Base-by-base conservation (phyloP, 2,113 vertebrate species). In the Phainopepla nitens region DNA sequence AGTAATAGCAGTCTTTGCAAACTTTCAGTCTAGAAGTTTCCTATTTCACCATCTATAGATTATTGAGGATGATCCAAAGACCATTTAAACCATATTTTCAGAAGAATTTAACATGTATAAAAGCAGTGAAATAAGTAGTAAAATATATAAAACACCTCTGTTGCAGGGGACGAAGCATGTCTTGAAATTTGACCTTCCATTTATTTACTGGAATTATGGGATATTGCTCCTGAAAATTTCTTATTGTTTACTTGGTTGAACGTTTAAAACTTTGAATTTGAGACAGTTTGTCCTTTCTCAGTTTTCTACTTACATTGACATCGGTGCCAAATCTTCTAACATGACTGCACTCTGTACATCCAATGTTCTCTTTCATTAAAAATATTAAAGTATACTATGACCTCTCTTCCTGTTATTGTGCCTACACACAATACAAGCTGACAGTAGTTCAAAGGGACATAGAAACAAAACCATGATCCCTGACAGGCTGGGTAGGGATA, bases 1-100 rank as follows among this genome's bases (percentile, higher is more conserved):
- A 82, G 66, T 42, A 92, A 82, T 89, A 82, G 11, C 36, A 93
- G 35, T 20, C 45, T 90, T 80, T 80, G 81, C n/a, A 87, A 70
- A 80, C 69, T 88, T 90, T 24, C 33, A 73, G 31, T 27, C 84
- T 80, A 20, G 18, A 94, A 76, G 13, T 73, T 93, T 92, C 28
- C 31, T 56, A 41, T 92, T 92, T 87, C 33, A 27, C 29, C 36
- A 24, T 8, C 36, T 65, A 42, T 29, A 25, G 53, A 89, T 72
- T 72, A 69, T 31, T 69, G 25, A 61, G 10, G 27, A 49, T 82
- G 66, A 11, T 77, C 27, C 45, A 86, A 93, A 78, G n/a, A 71
- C 44, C 15, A 58, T 75, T 89, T 57, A 83, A 94, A 69, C 9
- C 1, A 1, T 49, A 72, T 51, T 92, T 90, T 80, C 58, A 62